These are phyloP conservation scores for Agriopis leucophaearia DNA, from an alignment of 2,888 invertebrate species.

Conservation along the genomic window DNA sequence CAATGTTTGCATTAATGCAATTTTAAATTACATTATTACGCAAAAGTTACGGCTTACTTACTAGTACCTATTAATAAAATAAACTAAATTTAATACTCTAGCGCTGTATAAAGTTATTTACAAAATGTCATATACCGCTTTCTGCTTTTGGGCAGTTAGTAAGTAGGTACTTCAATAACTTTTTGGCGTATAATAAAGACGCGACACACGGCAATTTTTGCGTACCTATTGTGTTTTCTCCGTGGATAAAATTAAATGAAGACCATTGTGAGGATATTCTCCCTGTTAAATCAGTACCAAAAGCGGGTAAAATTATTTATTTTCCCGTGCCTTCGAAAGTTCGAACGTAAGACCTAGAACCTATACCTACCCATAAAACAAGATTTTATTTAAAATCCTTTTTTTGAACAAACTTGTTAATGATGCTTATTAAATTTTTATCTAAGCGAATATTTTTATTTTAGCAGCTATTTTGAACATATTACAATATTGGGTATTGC, in stretches of 20 bases:
- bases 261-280: background rate
- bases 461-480: no score
- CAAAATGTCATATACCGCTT: slow-evolving; percentile 15
- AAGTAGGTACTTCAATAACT: background rate
- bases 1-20: background rate
- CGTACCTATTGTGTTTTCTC: background rate
- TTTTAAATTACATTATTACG: slow-evolving; percentile 3
- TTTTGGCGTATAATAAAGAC: background rate
- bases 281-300: background rate
- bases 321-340: no score
- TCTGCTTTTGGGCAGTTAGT: slow-evolving; percentile 2
- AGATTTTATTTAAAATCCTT: no score
- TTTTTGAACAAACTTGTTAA: no score
- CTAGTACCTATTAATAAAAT: background rate
- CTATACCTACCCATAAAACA: no score
- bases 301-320: background rate
- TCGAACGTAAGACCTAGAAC: no score
- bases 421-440: no score
- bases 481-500: no score
- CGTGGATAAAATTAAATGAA: background rate
- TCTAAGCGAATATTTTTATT: no score
- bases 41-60: background rate
- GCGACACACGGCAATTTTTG: background rate
- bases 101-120: slow-evolving; percentile 8
- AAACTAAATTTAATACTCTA: background rate